Evolutionary conservation across 2,888 invertebrate species (phyloP).

Genomic region (Chymomyza procnemis): DNA sequence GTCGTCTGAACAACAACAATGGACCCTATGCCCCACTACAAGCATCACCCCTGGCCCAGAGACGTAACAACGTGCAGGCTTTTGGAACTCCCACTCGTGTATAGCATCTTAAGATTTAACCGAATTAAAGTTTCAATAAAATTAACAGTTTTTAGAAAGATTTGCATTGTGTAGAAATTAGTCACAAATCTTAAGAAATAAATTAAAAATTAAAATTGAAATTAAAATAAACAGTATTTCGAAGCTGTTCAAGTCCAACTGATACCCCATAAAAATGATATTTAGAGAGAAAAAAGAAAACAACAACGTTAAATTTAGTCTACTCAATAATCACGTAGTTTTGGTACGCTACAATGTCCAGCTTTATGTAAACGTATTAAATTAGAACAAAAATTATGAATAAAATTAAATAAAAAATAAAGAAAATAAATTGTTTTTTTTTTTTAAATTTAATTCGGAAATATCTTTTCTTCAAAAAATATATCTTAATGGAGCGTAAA

Average conservation of each 20-base stretch:
- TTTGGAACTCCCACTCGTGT: conserved; percentile 78
- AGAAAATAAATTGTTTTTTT: not conserved
- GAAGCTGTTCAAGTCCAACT: not conserved
- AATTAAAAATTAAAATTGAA: conserved; percentile 1
- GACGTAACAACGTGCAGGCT: conserved; percentile 69
- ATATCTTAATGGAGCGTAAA: too few relatives aligned
- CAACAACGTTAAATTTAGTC: not conserved
- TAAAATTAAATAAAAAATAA: not conserved
- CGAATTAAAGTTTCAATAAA: not conserved
- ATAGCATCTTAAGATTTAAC: conserved; percentile 77
- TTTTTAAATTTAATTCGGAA: not conserved
- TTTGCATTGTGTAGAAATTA: conserved; percentile 33
- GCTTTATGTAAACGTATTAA: conserved; percentile 62
- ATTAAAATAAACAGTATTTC: not conserved
- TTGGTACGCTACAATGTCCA: conserved; percentile 67
- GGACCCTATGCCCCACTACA: conserved; percentile 50
- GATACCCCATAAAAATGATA: conserved; percentile 27
- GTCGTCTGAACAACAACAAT: conserved; percentile 61
- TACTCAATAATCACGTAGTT: conserved; percentile 42
- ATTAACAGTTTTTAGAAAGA: not conserved
- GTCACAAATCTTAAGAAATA: conserved; percentile 18
- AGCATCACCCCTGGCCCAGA: conserved; percentile 68
- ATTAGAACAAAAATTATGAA: conserved; percentile 35
- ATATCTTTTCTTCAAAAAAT: too few relatives aligned
- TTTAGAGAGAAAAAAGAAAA: not conserved